These are phyloP conservation scores for Sapayoa aenigma DNA, from an alignment of 2,113 vertebrate species.

Conservation along the genomic window DNA sequence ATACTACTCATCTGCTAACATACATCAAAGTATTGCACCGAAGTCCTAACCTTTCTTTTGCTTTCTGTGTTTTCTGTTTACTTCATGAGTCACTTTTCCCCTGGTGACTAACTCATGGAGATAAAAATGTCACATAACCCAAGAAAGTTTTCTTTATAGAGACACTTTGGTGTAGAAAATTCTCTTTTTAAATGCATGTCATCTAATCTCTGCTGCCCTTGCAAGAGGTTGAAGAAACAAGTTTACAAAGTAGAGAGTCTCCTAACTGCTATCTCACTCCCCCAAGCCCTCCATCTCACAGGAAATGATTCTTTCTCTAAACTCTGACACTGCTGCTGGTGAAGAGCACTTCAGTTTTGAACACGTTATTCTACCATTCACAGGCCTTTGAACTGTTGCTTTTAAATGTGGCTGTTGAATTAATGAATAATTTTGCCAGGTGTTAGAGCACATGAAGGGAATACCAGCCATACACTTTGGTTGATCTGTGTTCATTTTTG, in stretches of 20 bases:
- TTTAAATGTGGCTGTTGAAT: constrained; percentile 70
- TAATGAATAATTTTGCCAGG: constrained; percentile 74
- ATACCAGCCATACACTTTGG: constrained; percentile 10
- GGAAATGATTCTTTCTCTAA: constrained; percentile 65
- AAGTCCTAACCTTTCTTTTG: not conserved
- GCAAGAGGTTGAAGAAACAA: not conserved
- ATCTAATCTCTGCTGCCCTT: not conserved
- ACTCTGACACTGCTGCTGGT: constrained; percentile 54
- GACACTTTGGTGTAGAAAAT: not conserved
- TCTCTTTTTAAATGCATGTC: not conserved
- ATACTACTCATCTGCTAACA: not conserved
- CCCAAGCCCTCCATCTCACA: constrained; percentile 24
- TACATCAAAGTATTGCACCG: not conserved
- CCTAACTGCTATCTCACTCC: not conserved
- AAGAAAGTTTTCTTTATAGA: not conserved
- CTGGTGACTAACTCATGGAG: not conserved
- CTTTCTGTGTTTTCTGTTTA: not conserved
- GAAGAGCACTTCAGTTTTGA: constrained; percentile 65
- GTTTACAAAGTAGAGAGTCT: not conserved
- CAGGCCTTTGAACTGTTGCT: constrained; percentile 72
- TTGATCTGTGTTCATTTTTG: constrained; percentile 52
- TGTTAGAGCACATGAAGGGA: constrained; percentile 63
- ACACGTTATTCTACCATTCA: constrained; percentile 55
- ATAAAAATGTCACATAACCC: not conserved
- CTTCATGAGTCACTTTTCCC: not conserved